Evolutionary conservation across 2,888 invertebrate genomes (phyloP).

Genomic region (Orchesellides sinensis): DNA sequence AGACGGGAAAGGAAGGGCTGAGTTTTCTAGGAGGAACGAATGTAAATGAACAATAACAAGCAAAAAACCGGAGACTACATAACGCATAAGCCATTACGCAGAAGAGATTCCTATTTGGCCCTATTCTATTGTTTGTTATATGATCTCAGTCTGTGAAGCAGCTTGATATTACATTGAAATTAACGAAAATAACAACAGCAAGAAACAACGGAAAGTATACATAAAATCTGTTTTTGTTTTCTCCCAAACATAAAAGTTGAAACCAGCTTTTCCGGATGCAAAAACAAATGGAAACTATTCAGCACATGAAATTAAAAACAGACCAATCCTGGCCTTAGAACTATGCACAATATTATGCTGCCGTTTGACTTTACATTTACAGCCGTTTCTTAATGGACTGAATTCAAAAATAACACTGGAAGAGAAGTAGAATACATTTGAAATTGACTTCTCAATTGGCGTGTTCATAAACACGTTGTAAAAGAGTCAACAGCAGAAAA

Average conservation of each 20-base stretch:
- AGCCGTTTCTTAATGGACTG: no score
- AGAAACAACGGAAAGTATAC: neutral
- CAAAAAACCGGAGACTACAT: neutral
- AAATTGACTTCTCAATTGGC: no score
- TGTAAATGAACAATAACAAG: no score
- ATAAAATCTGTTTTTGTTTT: neutral
- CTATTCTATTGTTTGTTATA: neutral
- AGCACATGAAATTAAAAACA: no score
- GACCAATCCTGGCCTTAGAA: no score
- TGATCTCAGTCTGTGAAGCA: conserved; percentile 8
- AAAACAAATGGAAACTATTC: neutral
- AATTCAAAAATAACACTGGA: no score
- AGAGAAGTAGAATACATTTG: no score
- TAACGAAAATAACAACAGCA: conserved; percentile 1
- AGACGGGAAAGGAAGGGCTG: neutral
- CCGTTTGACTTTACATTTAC: no score
- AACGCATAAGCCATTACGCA: no score
- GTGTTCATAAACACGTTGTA: no score
- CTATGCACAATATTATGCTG: no score
- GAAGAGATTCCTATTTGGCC: neutral
- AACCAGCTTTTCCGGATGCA: conserved; percentile 18
- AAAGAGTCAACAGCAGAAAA: no score
- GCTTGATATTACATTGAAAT: neutral
- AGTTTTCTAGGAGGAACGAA: neutral
- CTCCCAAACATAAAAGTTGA: neutral